Evolutionary conservation across 2,797 vertebrate genomes (phyloP).

Genomic region (Oreortyx pictus): DNA sequence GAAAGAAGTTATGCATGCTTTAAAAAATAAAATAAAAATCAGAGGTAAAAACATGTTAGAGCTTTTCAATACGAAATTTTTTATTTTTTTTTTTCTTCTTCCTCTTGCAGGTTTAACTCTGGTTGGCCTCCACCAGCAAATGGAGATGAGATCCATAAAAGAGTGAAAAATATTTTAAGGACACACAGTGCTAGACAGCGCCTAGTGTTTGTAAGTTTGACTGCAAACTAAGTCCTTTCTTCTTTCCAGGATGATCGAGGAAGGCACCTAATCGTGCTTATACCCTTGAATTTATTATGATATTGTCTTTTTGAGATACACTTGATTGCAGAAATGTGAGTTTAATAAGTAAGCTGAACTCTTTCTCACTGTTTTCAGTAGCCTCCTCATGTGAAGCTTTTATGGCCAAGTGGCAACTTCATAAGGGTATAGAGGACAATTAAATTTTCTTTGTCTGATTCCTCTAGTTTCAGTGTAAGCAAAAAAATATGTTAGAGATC

Average conservation of each 20-base stretch:
- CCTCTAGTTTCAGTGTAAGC: neutral
- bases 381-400: neutral
- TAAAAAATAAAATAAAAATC: neutral
- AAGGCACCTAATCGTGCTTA: neutral
- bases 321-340: neutral
- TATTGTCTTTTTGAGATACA: constrained; percentile 2
- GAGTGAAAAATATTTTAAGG: constrained; percentile 91
- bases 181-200: constrained; percentile 83
- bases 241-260: neutral
- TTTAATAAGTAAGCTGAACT: neutral
- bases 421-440: neutral
- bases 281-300: neutral
- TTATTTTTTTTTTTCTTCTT: constrained; percentile 29
- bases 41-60: neutral
- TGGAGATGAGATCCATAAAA: constrained; percentile 90
- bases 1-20: neutral
- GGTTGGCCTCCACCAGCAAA: constrained; percentile 83
- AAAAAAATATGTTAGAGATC: neutral
- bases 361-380: neutral
- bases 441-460: neutral
- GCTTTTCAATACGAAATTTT: constrained; percentile 4
- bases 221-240: neutral
- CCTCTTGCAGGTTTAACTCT: constrained; percentile 83
- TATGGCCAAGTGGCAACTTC: neutral
- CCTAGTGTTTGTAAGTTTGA: constrained; percentile 76